phyloP scores from a whole-genome alignment of 2,113 vertebrate species.

The Dendrocopos noguchii region DNA sequence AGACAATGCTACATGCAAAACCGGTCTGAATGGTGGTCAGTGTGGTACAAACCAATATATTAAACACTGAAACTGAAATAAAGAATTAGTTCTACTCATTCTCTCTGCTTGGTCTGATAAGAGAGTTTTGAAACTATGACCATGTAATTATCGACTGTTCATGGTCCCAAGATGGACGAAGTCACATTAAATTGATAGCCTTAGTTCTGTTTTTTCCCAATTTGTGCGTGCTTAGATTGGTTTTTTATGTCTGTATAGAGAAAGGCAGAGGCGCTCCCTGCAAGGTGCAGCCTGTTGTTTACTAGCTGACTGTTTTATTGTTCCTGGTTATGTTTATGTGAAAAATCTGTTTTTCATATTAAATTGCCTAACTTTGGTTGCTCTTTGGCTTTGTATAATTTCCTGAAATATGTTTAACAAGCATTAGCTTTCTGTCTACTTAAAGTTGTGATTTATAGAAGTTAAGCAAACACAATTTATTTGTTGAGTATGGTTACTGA shows the following conservation, averaged over 20 bases:
- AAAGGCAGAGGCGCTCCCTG: not conserved
- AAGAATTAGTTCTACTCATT: not conserved
- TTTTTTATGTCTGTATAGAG: not conserved
- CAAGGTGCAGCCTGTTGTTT: not conserved
- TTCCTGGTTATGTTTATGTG: not conserved
- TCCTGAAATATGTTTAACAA: not conserved
- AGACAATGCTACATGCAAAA: not conserved
- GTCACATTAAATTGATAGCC: not conserved
- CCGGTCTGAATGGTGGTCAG: not conserved
- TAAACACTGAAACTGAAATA: not conserved
- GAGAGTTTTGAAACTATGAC: not conserved
- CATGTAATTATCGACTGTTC: not conserved
- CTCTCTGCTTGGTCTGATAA: not conserved
- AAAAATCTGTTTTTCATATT: not conserved
- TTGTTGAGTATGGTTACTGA: not conserved
- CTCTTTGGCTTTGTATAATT: not conserved
- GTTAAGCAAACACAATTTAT: not conserved
- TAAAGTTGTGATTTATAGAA: not conserved
- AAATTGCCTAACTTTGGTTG: not conserved
- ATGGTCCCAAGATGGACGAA: not conserved
- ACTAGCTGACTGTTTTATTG: not conserved
- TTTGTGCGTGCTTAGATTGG: not conserved
- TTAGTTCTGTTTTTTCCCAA: not conserved
- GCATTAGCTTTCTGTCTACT: not conserved
- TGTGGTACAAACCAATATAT: not conserved